Conservation (phyloP, 2,113 vertebrate species). For the Saccopteryx leptura region DNA sequence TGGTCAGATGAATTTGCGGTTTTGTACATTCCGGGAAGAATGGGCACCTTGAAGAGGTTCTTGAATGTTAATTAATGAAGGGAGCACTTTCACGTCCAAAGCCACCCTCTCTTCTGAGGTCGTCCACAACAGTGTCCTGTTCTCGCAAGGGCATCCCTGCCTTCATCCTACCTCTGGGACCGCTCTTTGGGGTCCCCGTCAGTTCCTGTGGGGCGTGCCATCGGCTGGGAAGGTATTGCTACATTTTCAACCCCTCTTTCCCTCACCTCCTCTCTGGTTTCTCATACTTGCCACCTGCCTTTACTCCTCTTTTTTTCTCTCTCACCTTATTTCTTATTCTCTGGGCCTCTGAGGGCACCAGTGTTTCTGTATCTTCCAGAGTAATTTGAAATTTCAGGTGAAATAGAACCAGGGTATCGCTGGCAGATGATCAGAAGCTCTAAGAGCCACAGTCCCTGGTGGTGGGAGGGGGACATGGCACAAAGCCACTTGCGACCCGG, state of each 20-base stretch:
- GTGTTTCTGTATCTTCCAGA: neutral
- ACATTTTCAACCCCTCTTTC: rapidly evolving
- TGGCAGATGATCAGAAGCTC: neutral
- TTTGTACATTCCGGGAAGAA: rapidly evolving
- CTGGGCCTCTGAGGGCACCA: neutral
- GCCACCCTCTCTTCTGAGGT: neutral
- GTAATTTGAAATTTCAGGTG: neutral
- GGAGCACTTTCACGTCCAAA: neutral
- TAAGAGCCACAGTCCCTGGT: neutral
- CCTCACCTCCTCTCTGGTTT: neutral
- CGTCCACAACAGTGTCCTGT: rapidly evolving
- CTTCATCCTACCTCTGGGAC: rapidly evolving
- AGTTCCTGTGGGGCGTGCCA: neutral
- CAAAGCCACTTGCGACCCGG: rapidly evolving
- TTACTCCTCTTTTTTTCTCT: too few species aligned
- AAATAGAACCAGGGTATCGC: neutral
- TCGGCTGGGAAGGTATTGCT: neutral
- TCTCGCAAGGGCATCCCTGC: neutral
- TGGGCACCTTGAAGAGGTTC: neutral
- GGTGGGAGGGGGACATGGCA: too few species aligned
- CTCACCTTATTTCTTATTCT: neutral
- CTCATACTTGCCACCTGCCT: neutral
- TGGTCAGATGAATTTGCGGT: rapidly evolving
- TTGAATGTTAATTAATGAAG: neutral
- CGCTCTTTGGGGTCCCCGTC: neutral